Evolutionary conservation across 2,113 vertebrate species (phyloP), one percentile per base, ranked within the genome.

Genomic region (Atherinomorus stipes): DNA sequence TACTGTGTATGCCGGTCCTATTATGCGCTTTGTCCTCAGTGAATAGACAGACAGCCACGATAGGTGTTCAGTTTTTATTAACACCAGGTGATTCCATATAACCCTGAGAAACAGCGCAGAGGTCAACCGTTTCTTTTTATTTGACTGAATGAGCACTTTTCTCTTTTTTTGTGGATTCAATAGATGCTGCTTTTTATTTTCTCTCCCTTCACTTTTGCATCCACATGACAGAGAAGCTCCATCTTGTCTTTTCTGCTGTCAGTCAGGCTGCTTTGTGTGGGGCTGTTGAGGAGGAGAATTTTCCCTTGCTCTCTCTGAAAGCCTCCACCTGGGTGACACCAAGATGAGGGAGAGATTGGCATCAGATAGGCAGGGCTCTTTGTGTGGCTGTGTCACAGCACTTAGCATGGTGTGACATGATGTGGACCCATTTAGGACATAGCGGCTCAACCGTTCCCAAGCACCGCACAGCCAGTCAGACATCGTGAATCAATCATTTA

Each of bases 401-500:
- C 84, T 89, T 90, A 90, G 85, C 78, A 67, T 78, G 84, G 77
- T 40, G 72, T 75, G 83, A 86, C 81, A 71, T 78, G 76, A 84
- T 72, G 76, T 69, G 61, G 67, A 54, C 70, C 78, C 67, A 81
- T 79, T 82, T 67, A 86, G 56, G 40, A 42, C 47, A 74, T 40
- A 65, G 42, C 82, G 64, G 72, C 57, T 80, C 49, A 65, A 52
- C 54, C 70, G 22, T 57, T 74, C 54, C 40, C n/a, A 40, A 77
- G 80, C 81, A 51, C 21, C 75, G 60, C 64, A 47, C 59, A 63
- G 52, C 52, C 78, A 63, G 75, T 82, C 50, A 73, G 79, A 86
- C 87, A 86, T 84, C 79, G 87, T 78, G 80, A 90, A 89, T 92
- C 89, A 92, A 88, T 92, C 93, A 89, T 86, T 87, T 82, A 86